phyloP scores from a whole-genome alignment of 2,888 invertebrate genomes.

The Sipha maydis region DNA sequence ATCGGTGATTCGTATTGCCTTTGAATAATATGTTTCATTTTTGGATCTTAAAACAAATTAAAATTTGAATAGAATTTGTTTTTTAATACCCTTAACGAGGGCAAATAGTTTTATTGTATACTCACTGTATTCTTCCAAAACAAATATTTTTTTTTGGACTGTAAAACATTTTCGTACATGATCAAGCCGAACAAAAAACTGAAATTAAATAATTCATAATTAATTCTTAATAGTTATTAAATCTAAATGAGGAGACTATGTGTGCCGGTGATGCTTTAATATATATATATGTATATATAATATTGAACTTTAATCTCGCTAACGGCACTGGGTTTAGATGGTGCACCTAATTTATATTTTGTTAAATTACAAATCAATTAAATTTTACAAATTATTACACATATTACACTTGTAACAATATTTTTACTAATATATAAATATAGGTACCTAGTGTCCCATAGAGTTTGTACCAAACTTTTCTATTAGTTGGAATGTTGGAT shows the following conservation, averaged over 20 bases:
- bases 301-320: background rate
- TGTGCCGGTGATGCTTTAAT: constrained; percentile 6
- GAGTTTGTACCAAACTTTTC: background rate
- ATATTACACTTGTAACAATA: too few relatives aligned
- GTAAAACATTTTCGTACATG: constrained; percentile 99
- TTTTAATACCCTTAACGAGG: background rate
- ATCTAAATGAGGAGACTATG: background rate
- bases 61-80: too few relatives aligned
- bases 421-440: background rate
- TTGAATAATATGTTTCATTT: constrained; percentile 95
- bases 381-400: background rate
- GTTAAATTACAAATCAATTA: constrained; percentile 7
- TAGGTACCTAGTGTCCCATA: background rate
- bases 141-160: constrained; percentile 98
- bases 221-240: background rate
- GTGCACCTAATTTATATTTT: constrained; percentile 36
- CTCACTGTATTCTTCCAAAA: constrained; percentile 99
- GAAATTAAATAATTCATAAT: constrained; percentile 70
- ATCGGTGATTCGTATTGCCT: constrained; percentile 97
- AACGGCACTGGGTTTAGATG: constrained; percentile 40
- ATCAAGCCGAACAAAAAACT: constrained; percentile 99
- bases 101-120: constrained; percentile 66
- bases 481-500: background rate
- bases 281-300: background rate
- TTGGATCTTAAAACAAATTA: constrained; percentile 85